Evolutionary conservation across 30 jellyfish, hydroid and myxozoan genomes (phyloP).

Genomic region (Hydractinia symbiolongicarpus): DNA sequence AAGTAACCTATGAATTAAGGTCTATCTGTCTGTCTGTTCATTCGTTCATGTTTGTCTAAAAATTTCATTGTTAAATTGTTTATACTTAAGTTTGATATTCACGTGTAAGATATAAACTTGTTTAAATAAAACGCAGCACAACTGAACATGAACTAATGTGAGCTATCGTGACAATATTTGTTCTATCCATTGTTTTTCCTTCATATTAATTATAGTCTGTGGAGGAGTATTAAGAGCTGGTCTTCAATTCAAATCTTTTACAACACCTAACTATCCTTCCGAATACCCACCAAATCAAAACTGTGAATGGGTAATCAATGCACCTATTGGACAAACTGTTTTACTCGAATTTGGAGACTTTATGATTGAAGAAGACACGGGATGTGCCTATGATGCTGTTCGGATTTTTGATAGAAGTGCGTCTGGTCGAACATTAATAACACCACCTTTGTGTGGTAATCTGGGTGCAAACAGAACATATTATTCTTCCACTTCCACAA

Average conservation of each 20-base stretch:
- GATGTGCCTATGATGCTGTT: background rate
- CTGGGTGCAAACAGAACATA: background rate
- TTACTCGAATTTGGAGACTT: background rate
- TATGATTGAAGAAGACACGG: background rate
- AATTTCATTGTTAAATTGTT: no score
- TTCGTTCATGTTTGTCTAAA: no score
- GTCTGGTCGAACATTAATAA: background rate
- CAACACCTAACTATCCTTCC: constrained; percentile 60
- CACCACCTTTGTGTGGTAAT: background rate
- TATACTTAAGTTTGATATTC: no score
- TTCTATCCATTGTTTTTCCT: no score
- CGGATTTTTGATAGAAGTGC: background rate
- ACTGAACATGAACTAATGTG: no score
- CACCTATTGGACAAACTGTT: constrained; percentile 1
- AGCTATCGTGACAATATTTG: no score
- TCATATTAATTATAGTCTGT: constrained; percentile 40
- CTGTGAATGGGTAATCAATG: constrained; percentile 4
- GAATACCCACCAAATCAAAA: constrained; percentile 33
- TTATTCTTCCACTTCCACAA: background rate
- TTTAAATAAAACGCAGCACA: no score
- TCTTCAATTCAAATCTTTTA: constrained; percentile 34
- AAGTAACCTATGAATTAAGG: no score
- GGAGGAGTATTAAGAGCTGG: constrained; percentile 65
- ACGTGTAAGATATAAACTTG: no score
- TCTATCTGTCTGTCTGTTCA: no score